These are phyloP conservation scores for Troides oblongomaculatus DNA, from an alignment of 2,888 invertebrate genomes.

Conservation along the genomic window DNA sequence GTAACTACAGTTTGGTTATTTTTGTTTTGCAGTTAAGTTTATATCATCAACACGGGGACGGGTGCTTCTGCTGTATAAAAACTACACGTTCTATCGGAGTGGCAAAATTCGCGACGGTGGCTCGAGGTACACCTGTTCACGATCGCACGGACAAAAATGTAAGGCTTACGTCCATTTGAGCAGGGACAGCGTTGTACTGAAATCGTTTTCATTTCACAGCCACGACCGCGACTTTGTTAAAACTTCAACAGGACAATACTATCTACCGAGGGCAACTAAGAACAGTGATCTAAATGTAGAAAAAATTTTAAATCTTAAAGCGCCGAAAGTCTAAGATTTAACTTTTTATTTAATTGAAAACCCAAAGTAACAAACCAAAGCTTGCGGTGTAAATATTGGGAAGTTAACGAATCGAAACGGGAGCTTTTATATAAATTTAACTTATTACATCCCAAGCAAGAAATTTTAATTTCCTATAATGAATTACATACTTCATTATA, in stretches of 20 bases:
- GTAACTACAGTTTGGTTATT: background rate
- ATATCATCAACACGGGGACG: conserved; percentile 34
- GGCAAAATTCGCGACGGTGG: conserved; percentile 44
- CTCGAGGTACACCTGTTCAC: conserved; percentile 50
- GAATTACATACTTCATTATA: too few species aligned
- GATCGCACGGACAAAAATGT: conserved; percentile 40
- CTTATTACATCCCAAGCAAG: too few species aligned
- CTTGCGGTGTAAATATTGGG: too few species aligned
- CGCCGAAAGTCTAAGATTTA: background rate
- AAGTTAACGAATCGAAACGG: too few species aligned
- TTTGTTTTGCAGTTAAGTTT: conserved; percentile 27
- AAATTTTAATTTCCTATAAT: too few species aligned
- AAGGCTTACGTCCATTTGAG: conserved; percentile 47
- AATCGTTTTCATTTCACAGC: conserved; percentile 28
- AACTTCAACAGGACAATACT: conserved; percentile 9
- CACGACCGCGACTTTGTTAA: conserved; percentile 26
- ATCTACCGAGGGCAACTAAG: background rate
- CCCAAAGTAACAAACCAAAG: too few species aligned
- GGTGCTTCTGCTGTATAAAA: conserved; percentile 43
- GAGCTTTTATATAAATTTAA: too few species aligned
- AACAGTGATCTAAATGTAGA: background rate
- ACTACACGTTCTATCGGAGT: conserved; percentile 47
- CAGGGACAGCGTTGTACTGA: conserved; percentile 34
- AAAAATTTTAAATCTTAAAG: background rate
- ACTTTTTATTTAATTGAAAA: background rate